phyloP scores from a whole-genome alignment of 2,797 vertebrate genomes.

The Sebastolobus alascanus region DNA sequence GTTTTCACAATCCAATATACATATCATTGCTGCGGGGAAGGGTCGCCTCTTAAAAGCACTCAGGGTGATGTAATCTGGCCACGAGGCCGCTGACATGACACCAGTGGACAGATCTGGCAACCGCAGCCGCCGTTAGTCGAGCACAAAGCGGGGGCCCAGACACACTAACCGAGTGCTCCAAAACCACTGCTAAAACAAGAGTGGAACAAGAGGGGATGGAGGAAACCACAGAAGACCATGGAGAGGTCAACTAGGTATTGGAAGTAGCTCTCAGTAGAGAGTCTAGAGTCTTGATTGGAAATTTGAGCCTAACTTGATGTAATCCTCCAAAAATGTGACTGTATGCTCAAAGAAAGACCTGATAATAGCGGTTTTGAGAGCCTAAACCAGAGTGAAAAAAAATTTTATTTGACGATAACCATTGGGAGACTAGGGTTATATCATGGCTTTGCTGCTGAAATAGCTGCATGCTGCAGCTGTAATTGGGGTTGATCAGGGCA shows the following conservation, averaged over 20 bases:
- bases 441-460: neutral
- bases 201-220: slow-evolving; percentile 33
- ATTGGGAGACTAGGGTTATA: neutral
- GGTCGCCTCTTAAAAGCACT: slow-evolving; percentile 26
- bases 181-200: slow-evolving; percentile 65
- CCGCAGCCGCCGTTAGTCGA: slow-evolving; percentile 41
- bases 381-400: neutral
- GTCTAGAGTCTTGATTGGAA: slow-evolving; percentile 4
- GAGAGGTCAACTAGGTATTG: slow-evolving; percentile 36
- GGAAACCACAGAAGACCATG: slow-evolving; percentile 43
- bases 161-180: slow-evolving; percentile 9
- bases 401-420: neutral
- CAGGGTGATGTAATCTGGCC: slow-evolving; percentile 54
- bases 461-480: neutral
- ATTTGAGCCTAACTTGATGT: slow-evolving; percentile 2
- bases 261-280: neutral
- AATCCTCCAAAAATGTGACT: slow-evolving; percentile 28
- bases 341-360: neutral
- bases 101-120: slow-evolving; percentile 42
- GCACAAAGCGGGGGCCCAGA: slow-evolving; percentile 46
- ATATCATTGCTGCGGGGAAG: slow-evolving; percentile 7
- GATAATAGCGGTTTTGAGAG: slow-evolving; percentile 5
- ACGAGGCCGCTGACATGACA: slow-evolving; percentile 47
- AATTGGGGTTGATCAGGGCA: neutral
- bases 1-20: slow-evolving; percentile 17